A percentile compares a stretch with the other conserved stretches of the same genome.
Conservation (phyloP, 2,113 vertebrate genomes). For the Gulo gulo region DNA sequence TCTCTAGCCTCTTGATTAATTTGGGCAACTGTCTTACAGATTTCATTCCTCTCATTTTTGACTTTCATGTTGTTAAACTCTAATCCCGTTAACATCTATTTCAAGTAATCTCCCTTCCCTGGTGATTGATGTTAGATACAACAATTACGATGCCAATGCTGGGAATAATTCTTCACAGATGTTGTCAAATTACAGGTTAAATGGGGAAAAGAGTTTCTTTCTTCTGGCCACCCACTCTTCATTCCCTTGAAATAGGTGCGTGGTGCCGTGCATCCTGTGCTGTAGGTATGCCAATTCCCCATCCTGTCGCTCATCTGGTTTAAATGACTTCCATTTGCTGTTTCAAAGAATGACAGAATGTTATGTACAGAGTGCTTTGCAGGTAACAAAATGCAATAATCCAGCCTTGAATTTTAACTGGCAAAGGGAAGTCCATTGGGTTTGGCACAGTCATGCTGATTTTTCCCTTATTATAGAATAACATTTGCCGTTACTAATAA, state of each 20-base stretch:
- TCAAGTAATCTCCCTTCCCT: conserved; percentile 86
- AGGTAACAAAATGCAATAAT: conserved; percentile 80
- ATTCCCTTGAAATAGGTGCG: conserved; percentile 88
- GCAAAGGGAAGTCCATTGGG: conserved; percentile 74
- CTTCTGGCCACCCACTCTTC: conserved; percentile 92
- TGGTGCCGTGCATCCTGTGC: conserved; percentile 83
- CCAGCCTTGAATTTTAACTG: conserved; percentile 86
- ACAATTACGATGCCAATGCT: conserved; percentile 90
- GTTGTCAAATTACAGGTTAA: conserved; percentile 92
- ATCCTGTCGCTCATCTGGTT: conserved; percentile 84
- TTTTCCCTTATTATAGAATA: conserved; percentile 81
- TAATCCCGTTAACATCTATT: conserved; percentile 86
- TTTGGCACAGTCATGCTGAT: conserved; percentile 73
- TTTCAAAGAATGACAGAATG: conserved; percentile 85
- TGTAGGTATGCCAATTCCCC: conserved; percentile 86
- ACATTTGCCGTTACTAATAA: conserved; percentile 75
- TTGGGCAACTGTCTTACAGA: conserved; percentile 74
- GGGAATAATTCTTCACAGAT: conserved; percentile 95
- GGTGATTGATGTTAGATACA: conserved; percentile 94
- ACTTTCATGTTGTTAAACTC: conserved; percentile 87
- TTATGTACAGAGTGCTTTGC: conserved; percentile 77
- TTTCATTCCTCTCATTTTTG: conserved; percentile 68
- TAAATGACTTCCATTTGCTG: conserved; percentile 89
- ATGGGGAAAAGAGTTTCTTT: conserved; percentile 83
- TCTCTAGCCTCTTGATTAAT: conserved; percentile 66